phyloP scores from a whole-genome alignment of 2,888 invertebrate genomes.

The Ecliptopera silaceata region DNA sequence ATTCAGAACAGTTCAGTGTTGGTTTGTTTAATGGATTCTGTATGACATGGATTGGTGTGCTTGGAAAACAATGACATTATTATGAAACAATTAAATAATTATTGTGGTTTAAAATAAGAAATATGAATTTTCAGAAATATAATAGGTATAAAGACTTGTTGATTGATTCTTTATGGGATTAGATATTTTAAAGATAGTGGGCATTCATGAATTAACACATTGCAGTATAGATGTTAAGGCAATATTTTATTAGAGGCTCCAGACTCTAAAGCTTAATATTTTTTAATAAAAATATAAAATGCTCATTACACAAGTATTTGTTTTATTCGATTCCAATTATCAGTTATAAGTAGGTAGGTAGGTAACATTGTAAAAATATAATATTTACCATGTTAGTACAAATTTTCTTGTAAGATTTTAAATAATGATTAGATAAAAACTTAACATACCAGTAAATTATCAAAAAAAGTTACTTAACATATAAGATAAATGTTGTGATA shows the following conservation, averaged over 20 bases:
- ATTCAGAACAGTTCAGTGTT: conserved; percentile 17
- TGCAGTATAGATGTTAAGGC: not conserved
- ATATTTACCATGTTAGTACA: too few species aligned
- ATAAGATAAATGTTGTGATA: too few species aligned
- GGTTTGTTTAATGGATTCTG: conserved; percentile 16
- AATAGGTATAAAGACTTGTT: not conserved
- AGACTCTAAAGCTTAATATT: conserved; percentile 1
- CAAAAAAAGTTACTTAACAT: too few species aligned
- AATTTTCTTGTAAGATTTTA: too few species aligned
- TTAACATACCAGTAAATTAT: too few species aligned
- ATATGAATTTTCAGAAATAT: conserved; percentile 1
- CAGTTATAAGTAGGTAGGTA: not conserved
- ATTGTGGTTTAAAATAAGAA: conserved; percentile 1
- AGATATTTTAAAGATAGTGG: not conserved
- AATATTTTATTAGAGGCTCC: not conserved
- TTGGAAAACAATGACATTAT: conserved; percentile 6
- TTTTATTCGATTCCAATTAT: not conserved
- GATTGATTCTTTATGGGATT: not conserved
- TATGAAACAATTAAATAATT: not conserved
- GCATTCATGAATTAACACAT: not conserved
- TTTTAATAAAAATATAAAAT: conserved; percentile 8
- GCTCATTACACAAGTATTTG: not conserved
- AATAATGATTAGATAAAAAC: too few species aligned
- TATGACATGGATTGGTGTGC: conserved; percentile 14
- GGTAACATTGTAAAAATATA: not conserved